Conservation (phyloP, 2,888 invertebrate species). For the Trissolcus japonicus region DNA sequence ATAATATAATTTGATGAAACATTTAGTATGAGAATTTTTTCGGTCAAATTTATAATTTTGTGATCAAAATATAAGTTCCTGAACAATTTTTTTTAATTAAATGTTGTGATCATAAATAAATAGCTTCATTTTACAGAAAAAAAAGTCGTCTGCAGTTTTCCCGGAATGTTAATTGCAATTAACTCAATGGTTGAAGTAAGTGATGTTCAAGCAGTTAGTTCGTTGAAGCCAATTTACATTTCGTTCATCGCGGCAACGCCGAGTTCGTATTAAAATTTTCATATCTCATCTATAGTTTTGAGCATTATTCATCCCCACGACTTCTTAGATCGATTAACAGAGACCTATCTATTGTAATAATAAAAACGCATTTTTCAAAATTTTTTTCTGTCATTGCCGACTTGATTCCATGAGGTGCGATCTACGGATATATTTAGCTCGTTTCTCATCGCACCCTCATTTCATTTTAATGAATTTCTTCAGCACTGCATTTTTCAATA, state of each 20-base stretch:
- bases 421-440: conserved; percentile 48
- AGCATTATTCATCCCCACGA: conserved; percentile 41
- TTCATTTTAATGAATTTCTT: conserved; percentile 26
- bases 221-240: conserved; percentile 41
- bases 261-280: conserved; percentile 38
- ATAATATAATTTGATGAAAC: too few species aligned
- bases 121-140: too few species aligned
- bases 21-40: too few species aligned
- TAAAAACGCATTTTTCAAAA: conserved; percentile 10
- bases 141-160: too few species aligned
- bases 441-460: conserved; percentile 51
- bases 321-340: conserved; percentile 42
- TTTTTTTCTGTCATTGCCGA: conserved; percentile 39
- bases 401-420: conserved; percentile 28
- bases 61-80: too few species aligned
- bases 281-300: conserved; percentile 23
- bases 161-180: too few species aligned
- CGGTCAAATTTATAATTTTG: too few species aligned
- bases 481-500: conserved; percentile 13
- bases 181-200: too few species aligned
- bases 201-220: conserved; percentile 2
- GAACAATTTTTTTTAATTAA: too few species aligned
- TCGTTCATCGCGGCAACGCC: conserved; percentile 22
- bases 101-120: too few species aligned
- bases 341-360: conserved; percentile 34